A percentile compares a stretch with the other conserved stretches of the same genome.
Evolutionary conservation across 2,888 invertebrate species (phyloP).

Genomic region (Biston stratarius): DNA sequence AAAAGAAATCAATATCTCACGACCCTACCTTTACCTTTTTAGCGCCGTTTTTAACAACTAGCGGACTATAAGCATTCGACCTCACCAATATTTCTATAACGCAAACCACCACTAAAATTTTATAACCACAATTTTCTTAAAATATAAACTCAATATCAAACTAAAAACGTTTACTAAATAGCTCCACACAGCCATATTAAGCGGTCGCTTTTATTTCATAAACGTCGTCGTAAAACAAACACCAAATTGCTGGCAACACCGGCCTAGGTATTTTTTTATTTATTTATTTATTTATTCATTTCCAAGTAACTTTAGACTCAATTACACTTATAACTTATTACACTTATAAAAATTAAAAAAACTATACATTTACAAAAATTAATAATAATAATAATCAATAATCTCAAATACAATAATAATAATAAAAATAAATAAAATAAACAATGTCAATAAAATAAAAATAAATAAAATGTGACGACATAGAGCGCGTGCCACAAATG

Average conservation of each 20-base stretch:
- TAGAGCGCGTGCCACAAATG: too few species aligned
- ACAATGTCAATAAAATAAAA: too few species aligned
- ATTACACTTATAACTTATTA: too few species aligned
- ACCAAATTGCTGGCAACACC: constrained; percentile 29
- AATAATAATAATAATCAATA: too few species aligned
- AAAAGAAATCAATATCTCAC: background rate
- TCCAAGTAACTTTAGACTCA: too few species aligned
- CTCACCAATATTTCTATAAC: background rate
- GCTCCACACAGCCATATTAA: constrained; percentile 17
- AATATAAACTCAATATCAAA: background rate
- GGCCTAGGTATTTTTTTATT: too few species aligned
- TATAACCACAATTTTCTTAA: background rate
- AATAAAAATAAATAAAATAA: too few species aligned
- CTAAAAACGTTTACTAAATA: background rate
- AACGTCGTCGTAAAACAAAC: constrained; percentile 30
- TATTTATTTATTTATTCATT: too few species aligned
- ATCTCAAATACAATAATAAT: too few species aligned
- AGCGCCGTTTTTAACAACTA: background rate
- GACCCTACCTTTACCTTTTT: background rate
- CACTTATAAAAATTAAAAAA: too few species aligned
- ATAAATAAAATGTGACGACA: too few species aligned
- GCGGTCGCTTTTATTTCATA: constrained; percentile 25
- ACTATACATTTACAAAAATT: too few species aligned
- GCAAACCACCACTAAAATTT: background rate
- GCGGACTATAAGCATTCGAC: background rate